Evolutionary conservation across 2,797 vertebrate genomes (phyloP).

Genomic region (Saxicola maurus): DNA sequence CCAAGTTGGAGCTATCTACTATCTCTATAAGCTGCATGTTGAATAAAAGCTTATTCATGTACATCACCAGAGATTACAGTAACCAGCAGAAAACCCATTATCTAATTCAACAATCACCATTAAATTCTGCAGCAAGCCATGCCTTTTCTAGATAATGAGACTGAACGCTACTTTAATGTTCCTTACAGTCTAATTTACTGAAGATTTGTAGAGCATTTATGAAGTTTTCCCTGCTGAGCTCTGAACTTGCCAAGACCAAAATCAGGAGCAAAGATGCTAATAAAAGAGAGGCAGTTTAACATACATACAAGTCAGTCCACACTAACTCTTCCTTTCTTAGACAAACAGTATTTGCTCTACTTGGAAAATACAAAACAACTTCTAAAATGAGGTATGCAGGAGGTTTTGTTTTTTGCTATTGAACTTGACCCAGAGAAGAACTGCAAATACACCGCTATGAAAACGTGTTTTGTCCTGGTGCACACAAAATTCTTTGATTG

Average conservation of each 20-base stretch:
- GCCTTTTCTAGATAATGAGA: slow-evolving; percentile 1
- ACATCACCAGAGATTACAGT: neutral
- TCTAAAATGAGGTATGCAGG: neutral
- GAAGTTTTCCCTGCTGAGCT: neutral
- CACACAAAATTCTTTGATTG: neutral
- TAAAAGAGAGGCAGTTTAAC: neutral
- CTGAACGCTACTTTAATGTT: neutral
- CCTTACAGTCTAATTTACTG: neutral
- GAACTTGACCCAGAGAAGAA: neutral
- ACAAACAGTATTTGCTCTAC: neutral
- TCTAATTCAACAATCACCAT: neutral
- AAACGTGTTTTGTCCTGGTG: neutral
- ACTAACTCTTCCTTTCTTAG: neutral
- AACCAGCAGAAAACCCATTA: neutral
- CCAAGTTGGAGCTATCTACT: neutral
- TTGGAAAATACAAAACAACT: neutral
- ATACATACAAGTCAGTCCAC: neutral
- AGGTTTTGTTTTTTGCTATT: neutral
- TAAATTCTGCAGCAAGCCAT: neutral
- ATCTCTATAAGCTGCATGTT: neutral
- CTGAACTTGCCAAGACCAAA: neutral
- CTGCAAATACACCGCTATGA: neutral
- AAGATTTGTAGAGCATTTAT: slow-evolving; percentile 10
- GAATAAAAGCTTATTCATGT: neutral
- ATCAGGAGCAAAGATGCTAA: neutral